These are phyloP conservation scores for Synergus gifuensis DNA, from an alignment of 2,888 invertebrate genomes.

Conservation along the genomic window DNA sequence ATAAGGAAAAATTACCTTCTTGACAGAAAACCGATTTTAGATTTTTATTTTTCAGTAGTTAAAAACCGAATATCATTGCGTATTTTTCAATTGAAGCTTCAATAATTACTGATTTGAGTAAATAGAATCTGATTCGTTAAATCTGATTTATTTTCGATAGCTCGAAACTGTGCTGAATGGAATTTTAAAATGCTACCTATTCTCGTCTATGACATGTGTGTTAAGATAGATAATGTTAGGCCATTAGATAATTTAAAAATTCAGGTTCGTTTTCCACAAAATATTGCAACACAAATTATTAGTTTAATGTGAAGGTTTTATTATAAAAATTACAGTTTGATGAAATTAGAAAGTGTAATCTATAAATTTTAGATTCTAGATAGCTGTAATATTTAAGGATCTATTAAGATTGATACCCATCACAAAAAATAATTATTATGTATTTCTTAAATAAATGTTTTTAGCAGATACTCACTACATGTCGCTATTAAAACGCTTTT, in stretches of 20 bases:
- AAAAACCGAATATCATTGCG: neutral
- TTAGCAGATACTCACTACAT: slow-evolving; percentile 56
- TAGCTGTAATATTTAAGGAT: neutral
- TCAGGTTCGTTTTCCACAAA: neutral
- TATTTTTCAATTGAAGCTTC: neutral
- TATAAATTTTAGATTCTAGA: neutral
- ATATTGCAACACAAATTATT: neutral
- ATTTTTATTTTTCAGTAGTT: neutral
- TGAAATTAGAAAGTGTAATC: neutral
- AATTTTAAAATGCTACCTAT: neutral
- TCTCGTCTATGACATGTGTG: too few species aligned
- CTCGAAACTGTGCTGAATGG: neutral
- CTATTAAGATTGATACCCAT: slow-evolving; percentile 32
- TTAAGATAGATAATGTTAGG: neutral
- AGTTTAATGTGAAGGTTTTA: neutral
- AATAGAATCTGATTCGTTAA: neutral
- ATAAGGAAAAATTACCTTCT: neutral
- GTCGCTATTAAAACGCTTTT: neutral
- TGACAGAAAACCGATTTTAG: neutral
- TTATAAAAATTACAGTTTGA: neutral
- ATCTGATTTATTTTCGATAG: neutral
- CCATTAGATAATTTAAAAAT: neutral
- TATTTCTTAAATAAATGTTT: slow-evolving; percentile 59
- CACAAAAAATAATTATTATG: slow-evolving; percentile 46
- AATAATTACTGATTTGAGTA: neutral